Percentiles rank a stretch among this genome's conserved stretches.
phyloP scores from a whole-genome alignment of 2,113 vertebrate genomes.

The Chloebia gouldiae region DNA sequence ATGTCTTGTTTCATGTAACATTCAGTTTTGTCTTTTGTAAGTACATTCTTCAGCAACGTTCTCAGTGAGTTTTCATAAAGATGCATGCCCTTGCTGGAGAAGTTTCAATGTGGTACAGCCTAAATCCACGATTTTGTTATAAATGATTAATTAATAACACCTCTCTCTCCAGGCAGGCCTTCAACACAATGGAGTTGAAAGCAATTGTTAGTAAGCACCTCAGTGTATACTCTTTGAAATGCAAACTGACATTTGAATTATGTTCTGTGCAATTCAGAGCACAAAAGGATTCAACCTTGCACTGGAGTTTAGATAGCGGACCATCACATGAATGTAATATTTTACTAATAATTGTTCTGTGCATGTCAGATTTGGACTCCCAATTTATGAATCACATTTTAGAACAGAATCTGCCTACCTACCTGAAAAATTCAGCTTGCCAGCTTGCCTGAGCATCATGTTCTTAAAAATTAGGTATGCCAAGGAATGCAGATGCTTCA shows the following conservation, averaged over 20 bases:
- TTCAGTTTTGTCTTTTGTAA: background rate
- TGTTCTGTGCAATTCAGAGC: background rate
- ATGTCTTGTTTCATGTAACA: conserved; percentile 1
- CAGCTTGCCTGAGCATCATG: background rate
- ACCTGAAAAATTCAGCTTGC: background rate
- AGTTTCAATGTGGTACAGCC: background rate
- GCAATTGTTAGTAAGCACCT: background rate
- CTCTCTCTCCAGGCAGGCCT: background rate
- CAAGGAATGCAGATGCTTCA: background rate
- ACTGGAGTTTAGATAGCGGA: background rate
- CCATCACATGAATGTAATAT: background rate
- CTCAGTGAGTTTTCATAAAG: background rate
- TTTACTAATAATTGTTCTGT: background rate
- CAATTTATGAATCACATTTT: background rate
- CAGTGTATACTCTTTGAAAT: background rate
- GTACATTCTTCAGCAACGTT: background rate
- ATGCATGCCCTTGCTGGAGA: background rate
- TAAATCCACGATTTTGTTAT: background rate
- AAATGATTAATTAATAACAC: conserved; percentile 19
- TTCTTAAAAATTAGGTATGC: background rate
- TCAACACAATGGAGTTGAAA: background rate
- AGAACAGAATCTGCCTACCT: background rate
- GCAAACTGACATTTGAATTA: conserved; percentile 2
- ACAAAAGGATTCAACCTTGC: background rate
- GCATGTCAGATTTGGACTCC: background rate